Base-by-base conservation (phyloP, 2,888 invertebrate genomes). In the Lissocephala sabroskyi region DNA sequence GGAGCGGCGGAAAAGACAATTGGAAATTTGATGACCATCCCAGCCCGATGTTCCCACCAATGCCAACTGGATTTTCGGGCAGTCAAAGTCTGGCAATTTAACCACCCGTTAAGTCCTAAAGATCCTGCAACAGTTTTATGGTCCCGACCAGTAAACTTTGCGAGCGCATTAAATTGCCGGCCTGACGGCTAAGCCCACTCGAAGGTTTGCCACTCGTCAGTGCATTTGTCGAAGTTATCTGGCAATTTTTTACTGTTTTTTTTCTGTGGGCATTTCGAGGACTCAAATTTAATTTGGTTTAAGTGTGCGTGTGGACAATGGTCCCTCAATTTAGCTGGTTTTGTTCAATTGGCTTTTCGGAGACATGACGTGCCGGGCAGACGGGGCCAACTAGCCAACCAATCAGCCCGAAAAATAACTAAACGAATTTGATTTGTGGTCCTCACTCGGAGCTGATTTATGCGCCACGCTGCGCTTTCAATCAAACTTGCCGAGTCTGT, bases 201-300 rank as follows among this genome's bases (percentile, higher is more conserved):
- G 1, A 17, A 16, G 14, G 13, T 35, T n/a, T 5, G 13, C 11
- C 13, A 32, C 11, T 32, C 13, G 6, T 1, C 13, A 37, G 45
- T 53, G 41, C 50, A 44, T 45, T 32, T 48, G 45, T 41, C 46
- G n/a, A n/a, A n/a, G n/a, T n/a, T n/a, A n/a, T n/a, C n/a, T 39
- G 33, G 30, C 19, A 30, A 16, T 43, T 41, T 2, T 19, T 10
- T 33, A 18, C 42, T 42, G 37, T 51, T 46, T 52, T 41, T 39
- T 17, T 36, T 9, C 11, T 66, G 66, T 51, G 68, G 74, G 53
- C 66, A n/a, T n/a, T n/a, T n/a, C n/a, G n/a, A n/a, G n/a, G n/a
- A n/a, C n/a, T n/a, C n/a, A n/a, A n/a, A n/a, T 74, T 64, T 35
- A 45, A 66, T 70, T 70, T 74, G 74, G 70, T 70, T 70, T 70